These are phyloP conservation scores for Julus scandinavius DNA, from an alignment of 2,888 invertebrate species.

Conservation along the genomic window DNA sequence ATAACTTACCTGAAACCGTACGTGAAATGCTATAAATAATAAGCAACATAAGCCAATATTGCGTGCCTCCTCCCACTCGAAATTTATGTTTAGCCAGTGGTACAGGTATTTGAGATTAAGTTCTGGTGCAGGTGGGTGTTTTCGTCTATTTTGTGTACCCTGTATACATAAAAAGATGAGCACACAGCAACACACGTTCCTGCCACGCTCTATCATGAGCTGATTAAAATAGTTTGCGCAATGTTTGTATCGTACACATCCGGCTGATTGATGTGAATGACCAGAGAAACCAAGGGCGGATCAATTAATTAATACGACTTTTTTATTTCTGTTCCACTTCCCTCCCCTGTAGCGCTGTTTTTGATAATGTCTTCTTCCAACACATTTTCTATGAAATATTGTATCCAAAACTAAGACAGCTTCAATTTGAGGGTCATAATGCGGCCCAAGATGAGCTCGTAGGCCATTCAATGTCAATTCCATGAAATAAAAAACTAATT, in stretches of 20 bases:
- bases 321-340: not conserved
- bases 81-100: slow-evolving; percentile 7
- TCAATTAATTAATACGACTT: not conserved
- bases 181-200: slow-evolving; percentile 13
- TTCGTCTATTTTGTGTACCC: slow-evolving; percentile 16
- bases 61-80: not conserved
- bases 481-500: not conserved
- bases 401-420: not conserved
- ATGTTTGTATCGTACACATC: slow-evolving; percentile 40
- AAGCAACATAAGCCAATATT: not conserved
- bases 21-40: slow-evolving; percentile 15
- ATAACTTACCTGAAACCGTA: slow-evolving; percentile 1
- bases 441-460: not conserved
- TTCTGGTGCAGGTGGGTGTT: slow-evolving; percentile 23
- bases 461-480: not conserved
- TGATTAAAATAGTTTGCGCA: slow-evolving; percentile 27
- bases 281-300: slow-evolving; percentile 28
- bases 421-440: not conserved
- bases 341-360: not conserved
- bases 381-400: not conserved
- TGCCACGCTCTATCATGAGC: slow-evolving; percentile 23
- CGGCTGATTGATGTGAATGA: slow-evolving; percentile 38
- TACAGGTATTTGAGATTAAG: slow-evolving; percentile 22
- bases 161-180: slow-evolving; percentile 35
- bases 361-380: not conserved